Percentiles rank a stretch among this genome's conserved stretches.
Conservation (phyloP, 2,113 vertebrate species). For the Ptychochromis oligacanthus region DNA sequence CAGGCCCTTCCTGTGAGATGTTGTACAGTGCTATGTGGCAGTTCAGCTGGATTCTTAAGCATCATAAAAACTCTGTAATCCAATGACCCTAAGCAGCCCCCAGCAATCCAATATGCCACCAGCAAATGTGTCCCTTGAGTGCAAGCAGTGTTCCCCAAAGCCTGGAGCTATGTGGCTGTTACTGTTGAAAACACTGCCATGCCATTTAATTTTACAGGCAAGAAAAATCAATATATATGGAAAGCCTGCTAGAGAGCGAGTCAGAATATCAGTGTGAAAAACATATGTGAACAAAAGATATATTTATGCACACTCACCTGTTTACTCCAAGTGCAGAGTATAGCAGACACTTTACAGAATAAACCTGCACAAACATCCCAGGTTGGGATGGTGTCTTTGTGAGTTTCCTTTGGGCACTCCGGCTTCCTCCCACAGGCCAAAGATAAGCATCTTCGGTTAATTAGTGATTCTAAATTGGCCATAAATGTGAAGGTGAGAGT, state of each 20-base stretch:
- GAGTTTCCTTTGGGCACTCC: no score
- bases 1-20: conserved; percentile 16
- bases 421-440: no score
- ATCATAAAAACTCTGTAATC: conserved; percentile 62
- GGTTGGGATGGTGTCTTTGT: no score
- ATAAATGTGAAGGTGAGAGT: no score
- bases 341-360: not conserved
- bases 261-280: not conserved
- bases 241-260: conserved; percentile 7
- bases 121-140: conserved; percentile 57
- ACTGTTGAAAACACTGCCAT: conserved; percentile 27
- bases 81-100: conserved; percentile 62
- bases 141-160: conserved; percentile 11
- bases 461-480: no score
- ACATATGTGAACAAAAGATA: not conserved
- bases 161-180: conserved; percentile 24
- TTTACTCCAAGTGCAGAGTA: not conserved
- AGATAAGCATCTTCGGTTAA: no score
- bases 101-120: conserved; percentile 62
- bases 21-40: not conserved
- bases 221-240: conserved; percentile 36
- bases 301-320: not conserved
- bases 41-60: conserved; percentile 45
- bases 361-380: not conserved
- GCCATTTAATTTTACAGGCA: conserved; percentile 52